Base-by-base conservation (phyloP, 2,797 vertebrate species). In the Squalus acanthias region DNA sequence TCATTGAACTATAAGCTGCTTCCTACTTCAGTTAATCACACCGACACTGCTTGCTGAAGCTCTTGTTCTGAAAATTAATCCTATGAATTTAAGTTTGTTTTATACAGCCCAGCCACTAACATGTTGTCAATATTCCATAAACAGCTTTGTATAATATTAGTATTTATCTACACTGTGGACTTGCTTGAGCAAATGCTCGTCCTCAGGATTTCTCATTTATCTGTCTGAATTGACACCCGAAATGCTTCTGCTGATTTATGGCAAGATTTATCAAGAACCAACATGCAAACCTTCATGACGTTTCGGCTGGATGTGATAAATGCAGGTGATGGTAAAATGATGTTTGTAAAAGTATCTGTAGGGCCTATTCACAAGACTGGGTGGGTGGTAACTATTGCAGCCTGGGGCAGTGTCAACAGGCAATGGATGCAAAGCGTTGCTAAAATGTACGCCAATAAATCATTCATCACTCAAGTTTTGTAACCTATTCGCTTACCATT, bases 221-320 rank as follows among this genome's bases (percentile, higher is more conserved):
- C 33, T 93, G n/a, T 93, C 91, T 46, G 65, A 69, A 69, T 46
- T 93, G 91, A 93, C 91, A 93, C 65, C 63, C 24, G 91, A 65
- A 93, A 67, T 93, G 63, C 91, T 67, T 46, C 63, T 93, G 33
- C 65, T 93, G 91, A 69, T 93, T 93, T 93, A 93, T 93, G n/a
- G n/a, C 91, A 93, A 65, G 65, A 46, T 65, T 69, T 69, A 93
- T 69, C 91, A 93, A 93, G 91, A 93, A 67, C 91, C 65, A 93
- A 93, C 91, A 93, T 93, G 91, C 91, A 93, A 93, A 69, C 20
- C n/a, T 93, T 93, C n/a, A 93, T 93, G 91, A 69, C 91, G 69
- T 24, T 93, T 93, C 22, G n/a, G 46, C 63, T 93, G 63, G 91
- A 67, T 93, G 63, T 93, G 91, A 69, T 93, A 93, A 93, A 69